Evolutionary conservation across 2,888 invertebrate species (phyloP).

Genomic region (Neocrepidodera transversa): DNA sequence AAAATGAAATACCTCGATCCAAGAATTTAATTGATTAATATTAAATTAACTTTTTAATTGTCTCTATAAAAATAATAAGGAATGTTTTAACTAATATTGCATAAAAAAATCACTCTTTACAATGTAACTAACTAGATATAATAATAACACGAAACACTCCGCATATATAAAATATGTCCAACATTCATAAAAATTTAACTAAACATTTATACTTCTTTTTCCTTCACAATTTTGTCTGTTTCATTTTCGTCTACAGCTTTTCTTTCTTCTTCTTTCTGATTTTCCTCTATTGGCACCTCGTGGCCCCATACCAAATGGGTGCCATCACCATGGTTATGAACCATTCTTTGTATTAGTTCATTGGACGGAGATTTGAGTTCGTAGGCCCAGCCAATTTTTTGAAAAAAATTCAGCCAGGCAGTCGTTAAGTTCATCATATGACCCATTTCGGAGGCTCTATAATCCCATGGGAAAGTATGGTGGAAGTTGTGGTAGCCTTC

Average conservation of each 20-base stretch:
- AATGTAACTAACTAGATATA: too few relatives aligned
- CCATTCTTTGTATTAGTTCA: slow-evolving; percentile 62
- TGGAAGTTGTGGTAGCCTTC: slow-evolving; percentile 96
- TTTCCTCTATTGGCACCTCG: not conserved
- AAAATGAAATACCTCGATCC: too few relatives aligned
- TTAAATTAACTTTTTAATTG: too few relatives aligned
- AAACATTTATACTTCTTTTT: not conserved
- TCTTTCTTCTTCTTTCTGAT: not conserved
- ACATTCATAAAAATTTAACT: too few relatives aligned
- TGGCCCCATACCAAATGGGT: slow-evolving; percentile 36
- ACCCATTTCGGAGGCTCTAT: slow-evolving; percentile 86
- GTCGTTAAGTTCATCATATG: slow-evolving; percentile 73
- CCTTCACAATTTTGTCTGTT: not conserved
- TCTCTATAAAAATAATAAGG: too few relatives aligned
- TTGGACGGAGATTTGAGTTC: slow-evolving; percentile 73
- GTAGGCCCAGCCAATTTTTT: slow-evolving; percentile 77
- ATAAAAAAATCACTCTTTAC: too few relatives aligned
- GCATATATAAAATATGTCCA: too few relatives aligned
- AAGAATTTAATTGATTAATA: too few relatives aligned
- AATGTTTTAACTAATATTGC: too few relatives aligned
- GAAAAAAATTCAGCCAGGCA: slow-evolving; percentile 72
- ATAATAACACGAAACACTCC: too few relatives aligned
- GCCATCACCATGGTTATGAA: slow-evolving; percentile 64
- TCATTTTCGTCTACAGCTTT: too few relatives aligned
- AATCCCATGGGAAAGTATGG: slow-evolving; percentile 94